Evolutionary conservation across 1,140 invertebrate genomes (phyloP).

Genomic region (Bombus picipes): DNA sequence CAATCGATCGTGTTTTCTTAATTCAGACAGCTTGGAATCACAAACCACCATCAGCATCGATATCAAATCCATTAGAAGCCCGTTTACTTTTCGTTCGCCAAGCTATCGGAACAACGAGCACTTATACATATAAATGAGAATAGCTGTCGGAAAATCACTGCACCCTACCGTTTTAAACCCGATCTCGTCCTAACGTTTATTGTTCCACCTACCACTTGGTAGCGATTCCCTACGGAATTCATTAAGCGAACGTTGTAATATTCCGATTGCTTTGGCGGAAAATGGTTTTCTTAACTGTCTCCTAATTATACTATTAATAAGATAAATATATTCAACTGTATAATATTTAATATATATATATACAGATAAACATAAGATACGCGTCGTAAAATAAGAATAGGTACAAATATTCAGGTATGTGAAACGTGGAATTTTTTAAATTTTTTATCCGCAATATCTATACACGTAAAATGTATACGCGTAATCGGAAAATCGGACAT

Average conservation of each 20-base stretch:
- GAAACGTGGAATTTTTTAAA: background rate
- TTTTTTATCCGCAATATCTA: background rate
- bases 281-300: too few species aligned
- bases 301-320: background rate
- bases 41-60: constrained; percentile 24
- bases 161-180: background rate
- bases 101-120: constrained; percentile 21
- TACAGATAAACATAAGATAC: background rate
- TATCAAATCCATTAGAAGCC: constrained; percentile 54
- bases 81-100: constrained; percentile 19
- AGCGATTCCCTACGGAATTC: background rate
- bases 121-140: constrained; percentile 10
- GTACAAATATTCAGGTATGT: background rate
- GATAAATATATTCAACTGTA: background rate
- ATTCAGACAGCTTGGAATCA: constrained; percentile 50
- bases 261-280: background rate
- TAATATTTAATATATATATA: background rate
- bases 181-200: background rate
- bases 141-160: background rate
- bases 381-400: background rate
- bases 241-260: background rate
- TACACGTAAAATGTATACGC: background rate
- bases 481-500: background rate
- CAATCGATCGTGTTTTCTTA: constrained; percentile 46
- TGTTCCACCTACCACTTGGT: constrained; percentile 16